Percentiles rank a stretch among this genome's conserved stretches.
These are phyloP conservation scores for Papilio machaon DNA, from an alignment of 1,140 invertebrate genomes.

Conservation along the genomic window DNA sequence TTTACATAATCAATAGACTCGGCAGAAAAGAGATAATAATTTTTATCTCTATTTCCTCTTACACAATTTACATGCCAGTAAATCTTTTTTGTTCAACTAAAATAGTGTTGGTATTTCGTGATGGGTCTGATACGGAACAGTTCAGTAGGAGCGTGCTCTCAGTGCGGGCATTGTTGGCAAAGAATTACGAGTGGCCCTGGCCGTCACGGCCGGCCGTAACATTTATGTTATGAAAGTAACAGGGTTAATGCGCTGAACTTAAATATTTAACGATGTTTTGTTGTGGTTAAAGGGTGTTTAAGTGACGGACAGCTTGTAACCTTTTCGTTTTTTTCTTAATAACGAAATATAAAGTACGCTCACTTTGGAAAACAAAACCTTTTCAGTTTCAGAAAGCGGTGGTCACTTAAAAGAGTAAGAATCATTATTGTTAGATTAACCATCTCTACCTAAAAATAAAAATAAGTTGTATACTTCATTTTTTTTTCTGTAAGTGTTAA, in stretches of 20 bases:
- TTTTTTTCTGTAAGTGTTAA: too few species aligned
- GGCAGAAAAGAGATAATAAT: too few species aligned
- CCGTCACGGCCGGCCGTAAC: slow-evolving; percentile 32
- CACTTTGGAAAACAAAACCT: not conserved
- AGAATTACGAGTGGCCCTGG: slow-evolving; percentile 43
- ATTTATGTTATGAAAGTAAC: slow-evolving; percentile 27
- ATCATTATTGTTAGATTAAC: not conserved
- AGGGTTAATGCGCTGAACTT: slow-evolving; percentile 13
- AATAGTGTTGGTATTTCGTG: not conserved
- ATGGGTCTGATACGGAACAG: slow-evolving; percentile 16
- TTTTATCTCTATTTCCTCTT: too few species aligned
- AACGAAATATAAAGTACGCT: not conserved
- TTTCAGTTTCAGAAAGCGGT: not conserved
- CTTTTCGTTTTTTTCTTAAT: slow-evolving; percentile 20
- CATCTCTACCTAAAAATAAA: not conserved
- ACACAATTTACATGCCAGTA: too few species aligned
- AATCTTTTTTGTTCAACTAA: not conserved
- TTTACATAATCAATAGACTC: too few species aligned
- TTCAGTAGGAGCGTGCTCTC: slow-evolving; percentile 25
- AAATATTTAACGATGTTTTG: slow-evolving; percentile 31
- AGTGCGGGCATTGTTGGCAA: slow-evolving; percentile 43
- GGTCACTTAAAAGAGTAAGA: not conserved
- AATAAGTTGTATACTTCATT: not conserved
- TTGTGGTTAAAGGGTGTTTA: slow-evolving; percentile 24
- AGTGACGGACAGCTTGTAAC: not conserved